These are phyloP conservation scores for Lates japonicus DNA, from an alignment of 2,797 vertebrate species.

Conservation along the genomic window DNA sequence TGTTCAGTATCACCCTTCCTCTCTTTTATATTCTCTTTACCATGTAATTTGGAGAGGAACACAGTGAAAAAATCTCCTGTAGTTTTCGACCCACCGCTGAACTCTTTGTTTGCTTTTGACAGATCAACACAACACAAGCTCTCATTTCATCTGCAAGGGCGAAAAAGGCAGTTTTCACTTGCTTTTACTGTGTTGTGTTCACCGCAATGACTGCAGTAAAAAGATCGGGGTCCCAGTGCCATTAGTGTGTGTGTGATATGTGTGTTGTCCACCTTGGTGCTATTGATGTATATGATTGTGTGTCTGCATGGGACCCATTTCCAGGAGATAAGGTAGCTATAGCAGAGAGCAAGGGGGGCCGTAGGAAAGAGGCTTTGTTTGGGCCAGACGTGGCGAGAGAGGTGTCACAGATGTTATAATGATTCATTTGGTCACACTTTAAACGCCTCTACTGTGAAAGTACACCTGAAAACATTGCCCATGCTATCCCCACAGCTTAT, in stretches of 20 bases:
- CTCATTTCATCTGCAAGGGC: slow-evolving; percentile 80
- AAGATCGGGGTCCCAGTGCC: slow-evolving; percentile 78
- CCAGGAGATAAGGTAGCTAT: slow-evolving; percentile 77
- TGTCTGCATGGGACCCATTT: slow-evolving; percentile 70
- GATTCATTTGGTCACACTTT: slow-evolving; percentile 64
- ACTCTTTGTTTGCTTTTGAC: slow-evolving; percentile 80
- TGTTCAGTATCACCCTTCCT: slow-evolving; percentile 30
- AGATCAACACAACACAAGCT: slow-evolving; percentile 77
- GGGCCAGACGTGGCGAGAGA: slow-evolving; percentile 64
- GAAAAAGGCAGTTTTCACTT: slow-evolving; percentile 49
- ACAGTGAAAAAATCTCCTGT: slow-evolving; percentile 63
- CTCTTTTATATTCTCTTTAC: slow-evolving; percentile 55
- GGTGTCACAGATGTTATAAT: slow-evolving; percentile 64
- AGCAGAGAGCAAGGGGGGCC: slow-evolving; percentile 66
- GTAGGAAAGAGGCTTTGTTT: slow-evolving; percentile 74
- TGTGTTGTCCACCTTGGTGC: slow-evolving; percentile 65
- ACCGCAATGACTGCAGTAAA: slow-evolving; percentile 72
- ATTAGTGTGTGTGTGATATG: slow-evolving; percentile 70
- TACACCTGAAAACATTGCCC: slow-evolving; percentile 38
- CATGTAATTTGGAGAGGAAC: slow-evolving; percentile 75
- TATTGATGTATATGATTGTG: slow-evolving; percentile 75
- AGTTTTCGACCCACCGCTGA: slow-evolving; percentile 83
- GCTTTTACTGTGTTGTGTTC: slow-evolving; percentile 72
- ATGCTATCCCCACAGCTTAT: slow-evolving; percentile 3
- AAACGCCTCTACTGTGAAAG: slow-evolving; percentile 52